Evolutionary conservation across 2,797 vertebrate genomes (phyloP), one percentile per base, ranked within the genome.

Genomic region (Lagorchestes hirsutus): DNA sequence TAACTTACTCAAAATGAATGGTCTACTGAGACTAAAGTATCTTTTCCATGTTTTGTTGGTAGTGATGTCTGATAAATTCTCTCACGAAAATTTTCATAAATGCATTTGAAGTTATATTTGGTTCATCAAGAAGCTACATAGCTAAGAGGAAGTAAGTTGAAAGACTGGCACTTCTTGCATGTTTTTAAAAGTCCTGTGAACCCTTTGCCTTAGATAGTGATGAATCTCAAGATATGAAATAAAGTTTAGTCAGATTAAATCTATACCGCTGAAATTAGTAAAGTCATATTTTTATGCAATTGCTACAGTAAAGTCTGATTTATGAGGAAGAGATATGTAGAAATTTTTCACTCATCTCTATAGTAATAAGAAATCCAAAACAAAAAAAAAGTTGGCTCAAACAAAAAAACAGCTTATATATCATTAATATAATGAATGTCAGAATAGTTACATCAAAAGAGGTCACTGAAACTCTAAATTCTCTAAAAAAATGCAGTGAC

Each of bases 31-130:
- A 91, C 12, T 27, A 96, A 92, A 91, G 95, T 55, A 52, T 90
- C 22, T 96, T 96, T 93, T 96, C 92, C 8, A 29, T 93, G 27
- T 95, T 50, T 96, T 58, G 9, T 28, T 96, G 34, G 10, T 90
- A 95, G 95, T 95, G 50, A 8, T 93, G 3, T 91, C 95, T 96
- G 52, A 62, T 94, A 94, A 94, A 90, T 62, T 94, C n/a, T 40
- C 34, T 74, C n/a, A 50, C 54, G 24, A 74, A 92, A 22, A 87
- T 67, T 54, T 95, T 22, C 1, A 55, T 90, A 28, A 97, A 54
- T 24, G 59, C 93, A 92, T 29, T 27, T 91, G 29, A 94, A 94
- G 6, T 90, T 93, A 28, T 92, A n/a, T 96, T 90, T 90, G 31
- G 92, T 29, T 94, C 82, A 82, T 34, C 28, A 55, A 50, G 67